Percentiles rank a stretch among this genome's conserved stretches.
Conservation (phyloP, 2,888 invertebrate genomes). For the Ornithoptera priamus region DNA sequence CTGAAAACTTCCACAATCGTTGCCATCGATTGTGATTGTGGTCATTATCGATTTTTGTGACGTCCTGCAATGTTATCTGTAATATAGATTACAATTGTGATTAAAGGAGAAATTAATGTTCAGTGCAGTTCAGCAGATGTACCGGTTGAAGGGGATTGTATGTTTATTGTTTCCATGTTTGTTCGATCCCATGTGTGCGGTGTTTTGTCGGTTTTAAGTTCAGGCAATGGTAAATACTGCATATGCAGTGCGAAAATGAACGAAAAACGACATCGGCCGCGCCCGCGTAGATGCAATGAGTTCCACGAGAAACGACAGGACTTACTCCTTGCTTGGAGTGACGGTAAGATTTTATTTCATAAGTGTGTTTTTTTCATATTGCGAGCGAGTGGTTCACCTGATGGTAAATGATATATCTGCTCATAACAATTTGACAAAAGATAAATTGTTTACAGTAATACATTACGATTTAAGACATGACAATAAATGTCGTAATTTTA, state of each 20-base stretch:
- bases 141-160: slow-evolving; percentile 42
- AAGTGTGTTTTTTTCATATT: too few relatives aligned
- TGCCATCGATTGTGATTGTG: slow-evolving; percentile 41
- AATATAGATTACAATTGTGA: slow-evolving; percentile 60
- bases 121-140: slow-evolving; percentile 64
- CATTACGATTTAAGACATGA: too few relatives aligned
- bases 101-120: slow-evolving; percentile 55
- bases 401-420: too few relatives aligned
- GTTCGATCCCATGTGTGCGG: slow-evolving; percentile 24
- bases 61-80: slow-evolving; percentile 61
- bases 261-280: slow-evolving; percentile 57
- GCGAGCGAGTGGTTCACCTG: too few relatives aligned
- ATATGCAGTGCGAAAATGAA: slow-evolving; percentile 53
- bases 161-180: slow-evolving; percentile 38
- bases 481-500: too few relatives aligned
- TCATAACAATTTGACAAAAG: too few relatives aligned
- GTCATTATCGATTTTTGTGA: slow-evolving; percentile 65
- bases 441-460: too few relatives aligned
- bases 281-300: slow-evolving; percentile 67
- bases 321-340: slow-evolving; percentile 66
- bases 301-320: slow-evolving; percentile 66
- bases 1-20: slow-evolving; percentile 39
- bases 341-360: slow-evolving; percentile 58
- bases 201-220: slow-evolving; percentile 8
- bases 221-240: slow-evolving; percentile 27